Evolutionary conservation across 2,888 invertebrate species (phyloP).

Genomic region (Carcina quercana): DNA sequence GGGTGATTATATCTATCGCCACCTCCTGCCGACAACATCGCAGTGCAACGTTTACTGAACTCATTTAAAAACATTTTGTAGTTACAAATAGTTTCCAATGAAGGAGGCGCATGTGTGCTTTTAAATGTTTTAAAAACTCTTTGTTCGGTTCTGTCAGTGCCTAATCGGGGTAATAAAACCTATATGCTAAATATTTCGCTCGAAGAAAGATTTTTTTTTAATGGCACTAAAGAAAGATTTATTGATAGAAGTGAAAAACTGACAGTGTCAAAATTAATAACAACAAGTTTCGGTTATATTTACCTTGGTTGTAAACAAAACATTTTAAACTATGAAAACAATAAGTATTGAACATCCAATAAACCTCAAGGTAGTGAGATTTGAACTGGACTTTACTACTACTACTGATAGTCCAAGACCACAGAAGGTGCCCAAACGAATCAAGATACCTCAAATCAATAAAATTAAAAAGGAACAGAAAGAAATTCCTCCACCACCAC

Average conservation of each 20-base stretch:
- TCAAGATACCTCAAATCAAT: constrained; percentile 34
- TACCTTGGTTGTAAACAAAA: too few species aligned
- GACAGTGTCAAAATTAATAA: not conserved
- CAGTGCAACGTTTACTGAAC: too few species aligned
- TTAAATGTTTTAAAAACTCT: too few species aligned
- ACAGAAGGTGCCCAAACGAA: constrained; percentile 37
- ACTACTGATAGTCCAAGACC: constrained; percentile 18
- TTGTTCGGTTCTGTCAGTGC: too few species aligned
- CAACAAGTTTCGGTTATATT: not conserved
- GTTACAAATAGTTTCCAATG: too few species aligned
- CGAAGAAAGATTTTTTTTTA: too few species aligned
- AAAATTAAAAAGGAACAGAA: constrained; percentile 27
- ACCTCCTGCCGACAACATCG: constrained; percentile 19
- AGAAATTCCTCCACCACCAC: constrained; percentile 38
- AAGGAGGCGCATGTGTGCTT: too few species aligned
- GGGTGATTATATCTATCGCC: constrained; percentile 52
- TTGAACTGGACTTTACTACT: constrained; percentile 52
- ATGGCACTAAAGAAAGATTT: too few species aligned
- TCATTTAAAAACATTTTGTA: too few species aligned
- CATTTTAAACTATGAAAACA: constrained; percentile 50
- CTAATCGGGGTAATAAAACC: too few species aligned
- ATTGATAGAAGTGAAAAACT: too few species aligned
- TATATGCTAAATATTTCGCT: too few species aligned
- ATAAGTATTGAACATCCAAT: constrained; percentile 51
- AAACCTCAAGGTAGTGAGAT: constrained; percentile 60